These are phyloP conservation scores for Pocota personata DNA, from an alignment of 2,888 invertebrate genomes.

Conservation along the genomic window DNA sequence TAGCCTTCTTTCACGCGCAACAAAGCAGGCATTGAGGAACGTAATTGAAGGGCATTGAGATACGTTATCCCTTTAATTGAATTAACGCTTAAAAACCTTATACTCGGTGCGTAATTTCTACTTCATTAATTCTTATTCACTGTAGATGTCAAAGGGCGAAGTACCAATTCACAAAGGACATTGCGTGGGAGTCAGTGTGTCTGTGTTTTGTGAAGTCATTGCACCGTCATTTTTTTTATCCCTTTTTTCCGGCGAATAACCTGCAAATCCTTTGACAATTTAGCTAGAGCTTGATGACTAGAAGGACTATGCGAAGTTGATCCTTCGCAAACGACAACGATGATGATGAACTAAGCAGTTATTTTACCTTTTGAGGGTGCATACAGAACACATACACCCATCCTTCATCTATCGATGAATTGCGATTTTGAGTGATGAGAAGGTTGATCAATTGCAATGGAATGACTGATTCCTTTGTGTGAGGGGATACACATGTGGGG, in stretches of 20 bases:
- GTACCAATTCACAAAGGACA: conserved; percentile 44
- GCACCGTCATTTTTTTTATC: neutral
- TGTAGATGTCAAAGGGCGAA: conserved; percentile 9
- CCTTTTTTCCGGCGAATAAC: conserved; percentile 31
- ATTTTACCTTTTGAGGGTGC: conserved; percentile 6
- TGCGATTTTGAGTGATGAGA: conserved; percentile 7
- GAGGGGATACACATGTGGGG: neutral
- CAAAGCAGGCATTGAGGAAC: too few species aligned
- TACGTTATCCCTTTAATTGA: conserved; percentile 26
- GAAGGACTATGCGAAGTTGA: conserved; percentile 49
- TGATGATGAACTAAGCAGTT: conserved; percentile 31
- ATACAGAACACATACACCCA: conserved; percentile 7
- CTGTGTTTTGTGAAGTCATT: conserved; percentile 7
- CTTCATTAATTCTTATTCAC: conserved; percentile 1
- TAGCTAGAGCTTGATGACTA: conserved; percentile 49
- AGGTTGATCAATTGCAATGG: conserved; percentile 28
- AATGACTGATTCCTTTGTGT: neutral
- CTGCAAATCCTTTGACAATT: conserved; percentile 65
- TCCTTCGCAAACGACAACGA: conserved; percentile 30
- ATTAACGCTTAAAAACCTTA: conserved; percentile 6
- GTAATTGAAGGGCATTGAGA: neutral
- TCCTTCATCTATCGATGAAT: conserved; percentile 26
- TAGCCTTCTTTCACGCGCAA: neutral
- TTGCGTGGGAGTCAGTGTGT: neutral
- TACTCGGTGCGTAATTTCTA: neutral